Conservation (phyloP, 2,113 vertebrate genomes). For the Natator depressus region DNA sequence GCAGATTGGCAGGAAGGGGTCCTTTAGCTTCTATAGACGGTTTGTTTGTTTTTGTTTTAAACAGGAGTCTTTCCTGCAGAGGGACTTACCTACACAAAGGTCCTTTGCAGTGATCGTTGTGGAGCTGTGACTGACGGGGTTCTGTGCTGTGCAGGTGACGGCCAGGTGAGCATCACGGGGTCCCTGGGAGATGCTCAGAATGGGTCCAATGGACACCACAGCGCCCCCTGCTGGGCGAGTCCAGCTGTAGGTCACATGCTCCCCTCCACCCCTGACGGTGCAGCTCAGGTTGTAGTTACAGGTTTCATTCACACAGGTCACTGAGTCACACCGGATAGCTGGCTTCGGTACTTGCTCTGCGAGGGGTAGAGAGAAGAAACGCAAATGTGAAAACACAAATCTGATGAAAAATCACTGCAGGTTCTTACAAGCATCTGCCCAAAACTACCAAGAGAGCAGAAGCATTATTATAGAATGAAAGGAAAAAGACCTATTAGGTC, state of each 20-base stretch:
- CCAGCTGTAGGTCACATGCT: not conserved
- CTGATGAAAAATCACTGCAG: not conserved
- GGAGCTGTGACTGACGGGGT: not conserved
- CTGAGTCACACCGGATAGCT: fast-evolving
- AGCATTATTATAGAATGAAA: fast-evolving
- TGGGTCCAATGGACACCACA: fast-evolving
- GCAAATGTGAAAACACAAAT: no score
- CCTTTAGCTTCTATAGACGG: not conserved
- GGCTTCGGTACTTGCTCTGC: not conserved
- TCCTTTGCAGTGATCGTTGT: fast-evolving
- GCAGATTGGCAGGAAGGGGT: not conserved
- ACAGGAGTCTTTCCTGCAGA: not conserved
- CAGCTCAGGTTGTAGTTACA: not conserved
- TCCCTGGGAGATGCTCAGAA: not conserved
- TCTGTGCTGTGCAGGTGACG: fast-evolving
- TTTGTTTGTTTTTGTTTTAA: not conserved
- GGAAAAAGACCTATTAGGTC: fast-evolving
- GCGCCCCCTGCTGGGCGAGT: fast-evolving
- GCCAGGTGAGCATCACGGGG: fast-evolving
- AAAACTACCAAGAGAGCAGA: not conserved
- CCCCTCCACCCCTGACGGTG: fast-evolving
- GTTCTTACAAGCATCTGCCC: not conserved
- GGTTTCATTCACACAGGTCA: fast-evolving
- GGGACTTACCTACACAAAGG: not conserved
- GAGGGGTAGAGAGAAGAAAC: fast-evolving